A percentile compares a stretch with the other conserved stretches of the same genome.
phyloP scores from a whole-genome alignment of 2,888 invertebrate genomes.

The Tinea trinotella region DNA sequence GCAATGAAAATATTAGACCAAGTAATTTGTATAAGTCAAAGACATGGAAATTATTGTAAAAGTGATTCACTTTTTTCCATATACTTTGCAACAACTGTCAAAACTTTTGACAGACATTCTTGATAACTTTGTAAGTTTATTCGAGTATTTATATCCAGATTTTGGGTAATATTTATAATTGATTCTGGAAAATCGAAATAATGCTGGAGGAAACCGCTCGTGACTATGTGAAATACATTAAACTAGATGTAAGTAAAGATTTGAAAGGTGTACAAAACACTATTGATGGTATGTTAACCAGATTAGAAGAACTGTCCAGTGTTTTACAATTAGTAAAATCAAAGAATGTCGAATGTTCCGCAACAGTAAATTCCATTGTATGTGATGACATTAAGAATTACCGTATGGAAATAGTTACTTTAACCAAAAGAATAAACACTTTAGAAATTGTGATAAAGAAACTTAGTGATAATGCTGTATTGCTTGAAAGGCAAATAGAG shows the following conservation, averaged over 20 bases:
- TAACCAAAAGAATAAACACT: slow-evolving; percentile 70
- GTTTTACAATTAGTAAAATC: slow-evolving; percentile 71
- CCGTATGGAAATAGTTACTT: slow-evolving; percentile 58
- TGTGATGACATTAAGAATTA: slow-evolving; percentile 67
- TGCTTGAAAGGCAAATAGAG: slow-evolving; percentile 72
- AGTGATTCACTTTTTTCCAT: slow-evolving; percentile 41
- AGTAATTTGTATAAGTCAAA: slow-evolving; percentile 14
- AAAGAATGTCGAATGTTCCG: slow-evolving; percentile 57
- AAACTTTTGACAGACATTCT: slow-evolving; percentile 48
- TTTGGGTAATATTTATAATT: slow-evolving; percentile 32
- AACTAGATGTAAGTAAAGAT: slow-evolving; percentile 65
- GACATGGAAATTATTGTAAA: slow-evolving; percentile 51
- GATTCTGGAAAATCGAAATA: slow-evolving; percentile 22
- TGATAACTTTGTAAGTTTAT: slow-evolving; percentile 45
- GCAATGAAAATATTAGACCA: not conserved
- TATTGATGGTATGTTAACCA: slow-evolving; percentile 77
- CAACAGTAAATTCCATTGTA: slow-evolving; percentile 52
- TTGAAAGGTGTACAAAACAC: slow-evolving; percentile 74
- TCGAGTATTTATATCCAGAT: slow-evolving; percentile 62
- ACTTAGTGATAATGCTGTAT: slow-evolving; percentile 62
- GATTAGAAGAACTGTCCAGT: slow-evolving; percentile 77
- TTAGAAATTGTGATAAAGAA: slow-evolving; percentile 66
- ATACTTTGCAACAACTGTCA: slow-evolving; percentile 44
- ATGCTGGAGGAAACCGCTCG: slow-evolving; percentile 67
- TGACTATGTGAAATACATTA: slow-evolving; percentile 71